Conservation (phyloP, 1,140 invertebrate genomes). For the Platyscapa corneri region DNA sequence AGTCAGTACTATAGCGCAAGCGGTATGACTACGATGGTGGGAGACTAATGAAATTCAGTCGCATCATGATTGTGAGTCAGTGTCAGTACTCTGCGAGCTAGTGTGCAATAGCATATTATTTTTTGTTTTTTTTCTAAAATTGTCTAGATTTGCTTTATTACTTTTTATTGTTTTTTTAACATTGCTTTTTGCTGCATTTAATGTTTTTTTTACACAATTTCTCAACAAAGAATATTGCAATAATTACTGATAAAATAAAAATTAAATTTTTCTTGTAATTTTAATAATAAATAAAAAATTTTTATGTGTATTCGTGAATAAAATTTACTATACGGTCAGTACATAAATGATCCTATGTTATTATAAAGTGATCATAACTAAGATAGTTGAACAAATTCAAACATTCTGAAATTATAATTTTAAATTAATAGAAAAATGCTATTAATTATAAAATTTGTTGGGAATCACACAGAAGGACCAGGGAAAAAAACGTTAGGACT, state of each 20-base stretch:
- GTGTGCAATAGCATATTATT: neutral
- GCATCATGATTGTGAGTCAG: slow-evolving; percentile 66
- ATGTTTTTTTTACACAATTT: neutral
- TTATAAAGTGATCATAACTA: neutral
- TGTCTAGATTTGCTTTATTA: neutral
- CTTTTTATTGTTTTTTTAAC: neutral
- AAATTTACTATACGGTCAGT: neutral
- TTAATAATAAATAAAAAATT: no score
- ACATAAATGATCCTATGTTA: neutral
- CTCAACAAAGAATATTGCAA: neutral
- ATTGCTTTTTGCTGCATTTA: neutral
- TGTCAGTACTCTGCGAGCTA: slow-evolving; percentile 59
- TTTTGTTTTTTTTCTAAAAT: neutral
- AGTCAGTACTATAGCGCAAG: neutral
- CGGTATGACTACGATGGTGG: slow-evolving; percentile 57
- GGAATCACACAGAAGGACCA: neutral
- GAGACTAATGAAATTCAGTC: slow-evolving; percentile 65
- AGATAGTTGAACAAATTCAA: neutral
- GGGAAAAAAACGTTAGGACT: neutral
- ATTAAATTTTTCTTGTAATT: no score
- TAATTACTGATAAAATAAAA: neutral
- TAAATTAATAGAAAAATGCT: no score
- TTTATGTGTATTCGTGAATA: neutral
- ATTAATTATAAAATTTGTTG: neutral
- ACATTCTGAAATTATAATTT: neutral